Evolutionary conservation across 2,888 invertebrate species (phyloP), one percentile per base, ranked within the genome.

Genomic region (Chaitophorus viminalis): DNA sequence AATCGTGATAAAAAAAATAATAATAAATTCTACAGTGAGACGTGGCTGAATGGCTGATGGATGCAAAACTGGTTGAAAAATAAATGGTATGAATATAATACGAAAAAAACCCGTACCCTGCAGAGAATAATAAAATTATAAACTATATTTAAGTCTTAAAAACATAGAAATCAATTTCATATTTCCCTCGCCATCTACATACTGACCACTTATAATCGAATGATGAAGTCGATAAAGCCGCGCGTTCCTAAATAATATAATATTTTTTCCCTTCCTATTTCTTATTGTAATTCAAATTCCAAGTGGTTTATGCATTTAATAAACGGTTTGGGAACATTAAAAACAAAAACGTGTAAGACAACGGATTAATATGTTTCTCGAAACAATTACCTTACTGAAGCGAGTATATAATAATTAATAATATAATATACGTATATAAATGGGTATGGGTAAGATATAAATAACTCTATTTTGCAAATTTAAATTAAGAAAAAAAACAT

Each of bases 31-130:
- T n/a, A 14, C 46, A n/a, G 72, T 54, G 82, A 72, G 82, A 82
- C 33, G 82, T 36, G 36, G 60, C 11, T 2, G 14, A 14, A 72
- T 36, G 36, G 60, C 21, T 1, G 21, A 25, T 25, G 60, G 21
- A 79, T 79, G 79, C 79, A 72, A 82, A 82, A 82, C 82, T 82
- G 72, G 82, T 82, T 70, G 70, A 25, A 70, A 72, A 52, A 72
- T 72, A 82, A 72, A 33, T 72, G 46, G 72, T 36, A 65, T n/a
- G 72, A 72, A 81, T 46, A 68, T 39, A 29, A 29, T 9, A 21
- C 1, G 46, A 14, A 46, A 46, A 46, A 46, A 46, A 46, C 11
- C 6, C 11, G 29, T 68, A 31, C 29, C 11, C 68, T 68, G 0
- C 9, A n/a, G 70, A 33, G 72, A 9, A 70, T 52, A 54, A 82